Evolutionary conservation across 2,888 invertebrate genomes (phyloP), one percentile per base, ranked within the genome.

Genomic region (Hydrotaea diabolus): DNA sequence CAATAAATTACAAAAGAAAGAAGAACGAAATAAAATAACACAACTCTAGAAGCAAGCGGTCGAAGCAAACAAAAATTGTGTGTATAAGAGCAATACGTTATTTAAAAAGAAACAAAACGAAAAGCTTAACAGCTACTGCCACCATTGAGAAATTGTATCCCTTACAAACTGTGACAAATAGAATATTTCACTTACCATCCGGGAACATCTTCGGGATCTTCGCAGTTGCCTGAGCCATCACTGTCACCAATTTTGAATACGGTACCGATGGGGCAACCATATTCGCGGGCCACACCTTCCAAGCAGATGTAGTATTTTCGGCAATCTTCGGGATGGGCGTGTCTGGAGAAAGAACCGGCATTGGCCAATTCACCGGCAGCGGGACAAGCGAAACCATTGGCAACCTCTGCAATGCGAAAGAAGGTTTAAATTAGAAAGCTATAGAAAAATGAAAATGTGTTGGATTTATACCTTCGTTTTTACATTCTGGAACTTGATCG

Each of bases 281-380:
- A 98, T 93, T 98, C 98, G 88, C 98, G 95, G 87, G 98, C 97
- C 82, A 95, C 96, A 88, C 97, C 96, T 93, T 98, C 98, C 87
- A 98, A 93, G 92, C 98, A 98, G 93, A 98, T 97, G 94, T 97
- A 98, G 93, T 98, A 98, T 92, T 98, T 98, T 90, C 98, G 96
- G 94, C 97, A 97, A 93, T 97, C 97, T 88, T 97, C 97, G 49
- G 98, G 98, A 93, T 98, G 98, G 82, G 98, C 97, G 93, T 98
- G 98, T 91, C 98, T 95, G 89, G 97, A 97, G 95, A 98, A 98
- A 86, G 97, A 96, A 85, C 97, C 98, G 86, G 96, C 94, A 90
- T 95, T 96, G 89, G 96, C 95, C 43, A 96, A 94, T 93, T 97
- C 97, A 89, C 96, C 96, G 77, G 92, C 91, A 86, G 96, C 95